Conservation (phyloP, 2,113 vertebrate species). For the Rissa tridactyla region DNA sequence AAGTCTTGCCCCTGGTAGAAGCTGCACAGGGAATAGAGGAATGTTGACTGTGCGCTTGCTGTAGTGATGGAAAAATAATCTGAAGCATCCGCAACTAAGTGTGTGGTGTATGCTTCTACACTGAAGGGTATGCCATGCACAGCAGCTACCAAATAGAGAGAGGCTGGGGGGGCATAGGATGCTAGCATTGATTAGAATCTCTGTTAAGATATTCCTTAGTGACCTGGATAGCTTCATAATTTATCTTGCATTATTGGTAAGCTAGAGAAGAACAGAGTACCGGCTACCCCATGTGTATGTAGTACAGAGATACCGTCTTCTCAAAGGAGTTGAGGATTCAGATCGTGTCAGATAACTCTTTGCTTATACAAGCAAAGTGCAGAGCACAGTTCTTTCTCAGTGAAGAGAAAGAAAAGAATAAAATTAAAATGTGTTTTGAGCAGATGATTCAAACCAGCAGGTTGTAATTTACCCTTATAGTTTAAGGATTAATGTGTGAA, state of each 20-base stretch:
- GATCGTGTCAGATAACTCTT: background rate
- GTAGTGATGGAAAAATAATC: accelerated
- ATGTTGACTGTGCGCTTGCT: background rate
- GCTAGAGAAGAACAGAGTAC: background rate
- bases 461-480: background rate
- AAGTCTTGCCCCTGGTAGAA: background rate
- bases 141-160: background rate
- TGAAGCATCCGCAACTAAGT: accelerated
- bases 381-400: background rate
- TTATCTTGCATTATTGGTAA: background rate
- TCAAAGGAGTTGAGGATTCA: background rate
- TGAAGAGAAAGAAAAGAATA: background rate
- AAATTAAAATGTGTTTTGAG: background rate
- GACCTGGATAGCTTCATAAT: background rate
- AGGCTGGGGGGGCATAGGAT: background rate
- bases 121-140: background rate
- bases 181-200: background rate
- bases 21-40: background rate
- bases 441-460: background rate
- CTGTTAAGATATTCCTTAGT: background rate
- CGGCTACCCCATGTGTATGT: background rate
- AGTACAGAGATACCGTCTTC: background rate
- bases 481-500: background rate
- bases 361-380: background rate
- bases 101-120: background rate